Percentiles rank a stretch among this genome's conserved stretches.
Conservation (phyloP, 2,797 vertebrate species). For the Uromys caudimaculatus region DNA sequence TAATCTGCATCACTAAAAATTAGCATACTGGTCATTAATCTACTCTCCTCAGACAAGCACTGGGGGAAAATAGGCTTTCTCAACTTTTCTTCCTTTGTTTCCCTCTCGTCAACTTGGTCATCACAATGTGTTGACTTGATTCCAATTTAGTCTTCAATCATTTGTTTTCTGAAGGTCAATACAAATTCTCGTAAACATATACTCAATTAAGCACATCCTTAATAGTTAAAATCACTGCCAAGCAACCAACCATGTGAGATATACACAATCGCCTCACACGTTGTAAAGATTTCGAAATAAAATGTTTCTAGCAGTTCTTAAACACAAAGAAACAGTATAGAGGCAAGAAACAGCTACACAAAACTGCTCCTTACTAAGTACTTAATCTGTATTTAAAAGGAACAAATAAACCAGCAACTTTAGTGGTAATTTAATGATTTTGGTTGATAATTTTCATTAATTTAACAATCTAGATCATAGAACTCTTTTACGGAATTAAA, state of each 20-base stretch:
- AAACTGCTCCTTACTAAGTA: neutral
- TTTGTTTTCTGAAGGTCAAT: constrained; percentile 46
- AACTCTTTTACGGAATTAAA: neutral
- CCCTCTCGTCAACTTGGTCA: constrained; percentile 16
- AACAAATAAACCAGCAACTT: neutral
- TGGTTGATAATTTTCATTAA: neutral
- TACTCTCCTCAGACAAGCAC: neutral
- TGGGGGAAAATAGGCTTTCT: constrained; percentile 36
- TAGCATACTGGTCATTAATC: constrained; percentile 71
- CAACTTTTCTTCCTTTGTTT: constrained; percentile 38
- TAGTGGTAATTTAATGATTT: neutral
- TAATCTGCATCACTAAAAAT: constrained; percentile 59
- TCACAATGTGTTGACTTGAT: constrained; percentile 23
- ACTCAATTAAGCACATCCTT: constrained; percentile 29
- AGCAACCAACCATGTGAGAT: neutral
- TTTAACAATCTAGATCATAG: neutral
- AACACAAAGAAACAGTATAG: neutral
- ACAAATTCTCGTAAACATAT: constrained; percentile 30
- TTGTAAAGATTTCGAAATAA: constrained; percentile 40
- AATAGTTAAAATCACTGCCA: neutral
- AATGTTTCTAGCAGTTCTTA: neutral
- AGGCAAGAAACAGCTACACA: neutral
- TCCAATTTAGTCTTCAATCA: constrained; percentile 8
- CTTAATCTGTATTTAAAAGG: neutral
- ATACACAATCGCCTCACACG: neutral